A percentile compares a stretch with the other conserved stretches of the same genome.
phyloP scores from a whole-genome alignment of 1,140 invertebrate species.

The Arion vulgaris region DNA sequence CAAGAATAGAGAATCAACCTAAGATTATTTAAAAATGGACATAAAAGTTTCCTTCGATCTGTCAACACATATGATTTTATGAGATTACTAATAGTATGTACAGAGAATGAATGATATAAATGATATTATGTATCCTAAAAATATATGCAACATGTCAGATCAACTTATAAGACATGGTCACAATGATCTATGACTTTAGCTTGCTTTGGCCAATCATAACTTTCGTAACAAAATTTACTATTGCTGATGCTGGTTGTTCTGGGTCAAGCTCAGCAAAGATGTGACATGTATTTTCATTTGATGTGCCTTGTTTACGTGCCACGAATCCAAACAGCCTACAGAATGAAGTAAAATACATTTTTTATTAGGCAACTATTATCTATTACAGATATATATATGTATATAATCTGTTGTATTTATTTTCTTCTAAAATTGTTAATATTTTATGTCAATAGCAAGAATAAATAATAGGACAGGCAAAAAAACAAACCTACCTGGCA shows the following conservation, averaged over 20 bases:
- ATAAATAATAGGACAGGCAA: too few relatives aligned
- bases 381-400: too few relatives aligned
- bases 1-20: too few relatives aligned
- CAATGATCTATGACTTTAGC: conserved; percentile 52
- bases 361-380: not conserved
- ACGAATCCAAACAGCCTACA: conserved; percentile 89
- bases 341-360: conserved; percentile 14
- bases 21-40: too few relatives aligned
- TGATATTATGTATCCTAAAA: not conserved
- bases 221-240: conserved; percentile 96
- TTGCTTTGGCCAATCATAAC: conserved; percentile 76
- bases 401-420: too few relatives aligned
- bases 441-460: too few relatives aligned
- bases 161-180: not conserved
- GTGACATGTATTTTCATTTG: conserved; percentile 94
- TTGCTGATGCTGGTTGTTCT: conserved; percentile 94
- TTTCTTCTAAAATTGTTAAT: too few relatives aligned
- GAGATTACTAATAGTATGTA: not conserved
- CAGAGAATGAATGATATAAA: not conserved
- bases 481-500: conserved; percentile 48
- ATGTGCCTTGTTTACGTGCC: conserved; percentile 85
- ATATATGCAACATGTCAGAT: not conserved
- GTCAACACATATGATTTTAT: not conserved
- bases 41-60: not conserved
- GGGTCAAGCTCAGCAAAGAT: conserved; percentile 96